Evolutionary conservation across 1,140 invertebrate species (phyloP).

Genomic region (Anthonomus grandis): DNA sequence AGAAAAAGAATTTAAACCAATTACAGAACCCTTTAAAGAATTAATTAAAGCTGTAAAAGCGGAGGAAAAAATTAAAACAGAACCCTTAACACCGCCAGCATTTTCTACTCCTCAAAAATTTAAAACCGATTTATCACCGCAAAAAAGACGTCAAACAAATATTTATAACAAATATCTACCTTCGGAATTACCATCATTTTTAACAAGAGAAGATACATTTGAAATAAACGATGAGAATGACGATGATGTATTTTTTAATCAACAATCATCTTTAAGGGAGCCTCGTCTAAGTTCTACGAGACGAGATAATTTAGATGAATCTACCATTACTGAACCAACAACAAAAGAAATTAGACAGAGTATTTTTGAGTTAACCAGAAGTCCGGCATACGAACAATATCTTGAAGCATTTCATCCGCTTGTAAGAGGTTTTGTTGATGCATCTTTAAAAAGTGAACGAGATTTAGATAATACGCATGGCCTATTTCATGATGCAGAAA

Average conservation of each 20-base stretch:
- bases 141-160: neutral
- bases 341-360: neutral
- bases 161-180: slow-evolving; percentile 4
- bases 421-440: slow-evolving; percentile 11
- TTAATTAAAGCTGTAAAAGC: slow-evolving; percentile 1
- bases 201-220: neutral
- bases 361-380: neutral
- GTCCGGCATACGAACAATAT: slow-evolving; percentile 6
- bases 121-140: neutral
- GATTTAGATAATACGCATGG: slow-evolving; percentile 22
- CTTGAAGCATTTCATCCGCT: slow-evolving; percentile 5
- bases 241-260: neutral
- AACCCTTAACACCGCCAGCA: neutral
- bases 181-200: slow-evolving; percentile 2
- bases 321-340: slow-evolving; percentile 1
- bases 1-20: slow-evolving; percentile 3
- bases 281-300: too few relatives aligned
- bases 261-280: too few relatives aligned
- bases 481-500: slow-evolving; percentile 18
- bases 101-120: slow-evolving; percentile 2
- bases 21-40: slow-evolving; percentile 6
- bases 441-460: slow-evolving; percentile 2
- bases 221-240: neutral
- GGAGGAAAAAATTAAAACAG: neutral
- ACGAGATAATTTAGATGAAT: too few relatives aligned